A percentile compares a stretch with the other conserved stretches of the same genome.
Conservation (phyloP, 1,140 invertebrate genomes). For the Brachionus paranguensis region DNA sequence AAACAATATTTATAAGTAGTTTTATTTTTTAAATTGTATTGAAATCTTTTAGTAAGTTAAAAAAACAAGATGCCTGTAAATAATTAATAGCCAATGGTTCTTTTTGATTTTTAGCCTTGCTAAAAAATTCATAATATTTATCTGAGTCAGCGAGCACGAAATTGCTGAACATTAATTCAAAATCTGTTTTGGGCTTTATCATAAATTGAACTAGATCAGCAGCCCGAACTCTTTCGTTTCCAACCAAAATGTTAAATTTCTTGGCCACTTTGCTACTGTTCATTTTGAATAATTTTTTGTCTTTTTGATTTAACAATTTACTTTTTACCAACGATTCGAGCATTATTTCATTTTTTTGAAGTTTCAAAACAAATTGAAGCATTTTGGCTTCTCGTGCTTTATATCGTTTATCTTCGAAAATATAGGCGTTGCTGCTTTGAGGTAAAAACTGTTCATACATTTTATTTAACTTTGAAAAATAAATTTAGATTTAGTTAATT, state of each 20-base stretch:
- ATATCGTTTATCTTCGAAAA: slow-evolving; percentile 11
- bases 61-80: slow-evolving; percentile 36
- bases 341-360: slow-evolving; percentile 15
- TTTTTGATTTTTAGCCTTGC: background rate
- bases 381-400: slow-evolving; percentile 15
- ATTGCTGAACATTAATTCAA: background rate
- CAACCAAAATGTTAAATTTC: slow-evolving; percentile 24
- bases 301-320: background rate
- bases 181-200: background rate
- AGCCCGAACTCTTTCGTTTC: slow-evolving; percentile 13
- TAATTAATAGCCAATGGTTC: slow-evolving; percentile 38
- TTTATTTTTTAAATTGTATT: background rate
- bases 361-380: background rate
- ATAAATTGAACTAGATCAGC: slow-evolving; percentile 7
- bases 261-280: slow-evolving; percentile 26
- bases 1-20: background rate
- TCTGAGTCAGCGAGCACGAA: background rate
- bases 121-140: slow-evolving; percentile 4
- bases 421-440: background rate
- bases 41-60: slow-evolving; percentile 23
- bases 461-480: background rate
- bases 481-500: background rate
- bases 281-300: slow-evolving; percentile 37
- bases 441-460: background rate
- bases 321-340: slow-evolving; percentile 2